Evolutionary conservation across 1,140 invertebrate species (phyloP).

Genomic region (Laodelphax striatellus): DNA sequence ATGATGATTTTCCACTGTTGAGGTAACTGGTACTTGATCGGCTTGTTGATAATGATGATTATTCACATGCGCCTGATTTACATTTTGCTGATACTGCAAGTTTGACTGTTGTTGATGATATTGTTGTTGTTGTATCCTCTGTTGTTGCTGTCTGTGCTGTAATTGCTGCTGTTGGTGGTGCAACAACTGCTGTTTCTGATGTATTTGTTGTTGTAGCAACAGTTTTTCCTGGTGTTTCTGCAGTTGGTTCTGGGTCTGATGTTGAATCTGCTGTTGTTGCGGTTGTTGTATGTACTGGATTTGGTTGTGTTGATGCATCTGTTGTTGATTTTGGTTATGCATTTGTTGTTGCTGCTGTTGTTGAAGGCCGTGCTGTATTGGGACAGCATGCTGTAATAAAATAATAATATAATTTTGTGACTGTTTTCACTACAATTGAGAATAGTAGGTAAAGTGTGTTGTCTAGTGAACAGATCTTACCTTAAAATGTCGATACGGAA

Average conservation of each 20-base stretch:
- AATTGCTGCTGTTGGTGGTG: slow-evolving; percentile 9
- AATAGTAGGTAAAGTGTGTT: too few species aligned
- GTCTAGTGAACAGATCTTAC: too few species aligned
- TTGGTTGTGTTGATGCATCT: slow-evolving; percentile 6
- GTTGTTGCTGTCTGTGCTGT: background rate
- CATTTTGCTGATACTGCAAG: background rate
- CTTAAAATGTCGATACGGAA: too few species aligned
- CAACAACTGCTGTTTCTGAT: background rate
- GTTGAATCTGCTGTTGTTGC: slow-evolving; percentile 8
- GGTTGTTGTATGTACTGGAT: slow-evolving; percentile 4
- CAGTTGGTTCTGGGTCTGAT: slow-evolving; percentile 3
- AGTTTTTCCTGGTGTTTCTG: slow-evolving; percentile 6
- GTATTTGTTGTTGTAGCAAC: background rate
- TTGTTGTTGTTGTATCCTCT: background rate
- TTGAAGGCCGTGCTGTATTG: background rate
- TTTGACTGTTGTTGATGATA: background rate
- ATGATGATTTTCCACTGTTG: too few species aligned
- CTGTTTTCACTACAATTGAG: too few species aligned
- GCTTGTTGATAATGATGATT: too few species aligned
- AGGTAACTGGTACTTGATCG: too few species aligned
- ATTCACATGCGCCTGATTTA: too few species aligned
- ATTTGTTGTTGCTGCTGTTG: slow-evolving; percentile 1
- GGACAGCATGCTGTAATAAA: too few species aligned
- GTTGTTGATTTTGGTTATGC: slow-evolving; percentile 7
- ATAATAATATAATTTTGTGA: too few species aligned